Evolutionary conservation across 2,797 vertebrate genomes (phyloP).

Genomic region (Peromyscus eremicus): DNA sequence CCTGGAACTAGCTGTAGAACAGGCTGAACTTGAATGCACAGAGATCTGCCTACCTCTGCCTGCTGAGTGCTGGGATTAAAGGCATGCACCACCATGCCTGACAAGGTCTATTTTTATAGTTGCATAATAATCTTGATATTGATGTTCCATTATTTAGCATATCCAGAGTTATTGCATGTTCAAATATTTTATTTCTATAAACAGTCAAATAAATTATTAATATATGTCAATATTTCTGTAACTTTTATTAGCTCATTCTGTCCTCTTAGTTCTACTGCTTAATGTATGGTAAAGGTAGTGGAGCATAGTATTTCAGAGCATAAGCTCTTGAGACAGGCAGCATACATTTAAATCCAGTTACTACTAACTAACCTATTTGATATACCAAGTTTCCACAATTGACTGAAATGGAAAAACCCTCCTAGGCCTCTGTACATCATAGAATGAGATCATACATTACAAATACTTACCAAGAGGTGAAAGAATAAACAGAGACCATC

Average conservation of each 20-base stretch:
- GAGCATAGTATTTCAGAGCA: neutral
- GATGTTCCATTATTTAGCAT: neutral
- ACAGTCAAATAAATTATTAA: neutral
- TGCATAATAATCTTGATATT: neutral
- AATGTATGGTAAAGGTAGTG: neutral
- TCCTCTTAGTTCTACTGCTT: neutral
- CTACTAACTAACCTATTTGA: neutral
- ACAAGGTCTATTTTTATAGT: neutral
- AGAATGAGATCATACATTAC: neutral
- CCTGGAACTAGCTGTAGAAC: too few relatives aligned
- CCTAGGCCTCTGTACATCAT: neutral
- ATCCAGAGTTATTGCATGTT: neutral
- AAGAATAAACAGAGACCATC: neutral
- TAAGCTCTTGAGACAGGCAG: neutral
- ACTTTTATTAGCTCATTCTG: neutral
- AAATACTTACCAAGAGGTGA: neutral
- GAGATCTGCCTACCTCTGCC: too few relatives aligned
- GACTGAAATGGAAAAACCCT: neutral
- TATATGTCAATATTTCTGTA: conserved; percentile 6
- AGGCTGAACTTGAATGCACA: too few relatives aligned
- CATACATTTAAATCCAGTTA: neutral
- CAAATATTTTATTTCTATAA: conserved; percentile 10
- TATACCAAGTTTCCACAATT: neutral
- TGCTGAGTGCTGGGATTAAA: too few relatives aligned
- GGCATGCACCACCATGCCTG: too few relatives aligned